Base-by-base conservation (phyloP, 92 coral and sea anemone species). In the Zoanthus gigantus region DNA sequence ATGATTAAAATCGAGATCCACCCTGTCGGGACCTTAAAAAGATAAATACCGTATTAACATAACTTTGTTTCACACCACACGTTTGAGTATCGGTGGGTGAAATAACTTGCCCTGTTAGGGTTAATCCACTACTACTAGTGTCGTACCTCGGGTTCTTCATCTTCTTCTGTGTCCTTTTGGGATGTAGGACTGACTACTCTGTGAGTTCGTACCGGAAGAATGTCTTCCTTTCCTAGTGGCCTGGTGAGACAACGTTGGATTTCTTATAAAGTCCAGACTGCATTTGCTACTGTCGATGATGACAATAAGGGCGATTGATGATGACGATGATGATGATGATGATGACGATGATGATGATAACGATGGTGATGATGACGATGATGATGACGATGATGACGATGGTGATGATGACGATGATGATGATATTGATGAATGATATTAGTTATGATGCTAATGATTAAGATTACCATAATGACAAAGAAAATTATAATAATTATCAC, bases 151-250 rank as follows among this genome's bases (percentile, higher is more conserved):
- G 67, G 82, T 54, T 66, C 74, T 23, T 65, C 42, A 1, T 81
- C 85, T 13, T 81, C 85, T 10, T 81, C 75, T 1, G 74, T 47
- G 11, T 66, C 75, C 75, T 66, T 81, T 10, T 56, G 69, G 9
- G 85, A 81, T 1, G 54, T 1, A 7, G 85, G 75, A 5, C 85
- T 81, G n/a, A 81, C 85, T 29, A 81, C 85, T 23, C 85, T 57
- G 44, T 81, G 85, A 34, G 85, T 66, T 12, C 75, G 85, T 10
- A 81, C 85, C 10, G 85, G 85, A 23, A 81, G 63, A 23, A 81
- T 29, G 44, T 81, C 85, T 6, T 81, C 60, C 52, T 65, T 54
- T 65, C 85, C 85, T 48, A 81, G 74, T 5, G 85, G 85, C 28
- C 85, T 81, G 45, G 42, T 48, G 66, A 79, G 53, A 60, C 18